Conservation (phyloP, 2,888 invertebrate genomes). For the Melanophora roralis region DNA sequence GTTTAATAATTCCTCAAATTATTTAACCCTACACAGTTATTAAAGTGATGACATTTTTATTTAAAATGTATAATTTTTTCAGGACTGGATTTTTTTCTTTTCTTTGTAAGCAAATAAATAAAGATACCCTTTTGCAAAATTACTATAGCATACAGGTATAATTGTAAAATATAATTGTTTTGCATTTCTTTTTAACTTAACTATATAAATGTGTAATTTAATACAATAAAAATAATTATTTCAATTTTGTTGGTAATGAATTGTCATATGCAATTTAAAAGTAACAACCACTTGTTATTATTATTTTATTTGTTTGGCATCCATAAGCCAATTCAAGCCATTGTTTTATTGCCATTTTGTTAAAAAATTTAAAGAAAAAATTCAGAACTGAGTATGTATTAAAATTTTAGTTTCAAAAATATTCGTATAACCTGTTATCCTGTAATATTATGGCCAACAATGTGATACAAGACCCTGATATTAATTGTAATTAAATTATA, state of each 20-base stretch:
- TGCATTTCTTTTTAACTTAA: slow-evolving; percentile 16
- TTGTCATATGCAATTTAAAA: neutral
- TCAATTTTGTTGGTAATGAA: neutral
- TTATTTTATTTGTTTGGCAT: slow-evolving; percentile 21
- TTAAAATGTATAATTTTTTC: too few species aligned
- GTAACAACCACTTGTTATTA: slow-evolving; percentile 2
- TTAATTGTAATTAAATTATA: slow-evolving; percentile 29
- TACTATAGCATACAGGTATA: too few species aligned
- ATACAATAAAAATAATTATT: slow-evolving; percentile 14
- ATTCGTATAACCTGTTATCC: slow-evolving; percentile 54
- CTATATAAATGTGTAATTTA: slow-evolving; percentile 10
- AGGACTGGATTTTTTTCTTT: neutral
- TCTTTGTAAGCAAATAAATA: too few species aligned
- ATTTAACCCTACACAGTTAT: too few species aligned
- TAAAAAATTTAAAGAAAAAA: too few species aligned
- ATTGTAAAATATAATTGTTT: neutral
- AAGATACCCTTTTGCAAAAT: too few species aligned
- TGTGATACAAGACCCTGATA: neutral
- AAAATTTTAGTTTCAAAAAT: slow-evolving; percentile 43
- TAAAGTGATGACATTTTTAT: too few species aligned
- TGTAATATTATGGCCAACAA: slow-evolving; percentile 19
- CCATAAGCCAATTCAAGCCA: neutral
- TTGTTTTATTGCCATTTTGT: slow-evolving; percentile 23
- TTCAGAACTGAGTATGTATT: too few species aligned
- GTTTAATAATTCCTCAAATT: too few species aligned